Percentiles rank a stretch among this genome's conserved stretches.
phyloP scores from a whole-genome alignment of 1,140 invertebrate genomes.

The Drosophila nannoptera region DNA sequence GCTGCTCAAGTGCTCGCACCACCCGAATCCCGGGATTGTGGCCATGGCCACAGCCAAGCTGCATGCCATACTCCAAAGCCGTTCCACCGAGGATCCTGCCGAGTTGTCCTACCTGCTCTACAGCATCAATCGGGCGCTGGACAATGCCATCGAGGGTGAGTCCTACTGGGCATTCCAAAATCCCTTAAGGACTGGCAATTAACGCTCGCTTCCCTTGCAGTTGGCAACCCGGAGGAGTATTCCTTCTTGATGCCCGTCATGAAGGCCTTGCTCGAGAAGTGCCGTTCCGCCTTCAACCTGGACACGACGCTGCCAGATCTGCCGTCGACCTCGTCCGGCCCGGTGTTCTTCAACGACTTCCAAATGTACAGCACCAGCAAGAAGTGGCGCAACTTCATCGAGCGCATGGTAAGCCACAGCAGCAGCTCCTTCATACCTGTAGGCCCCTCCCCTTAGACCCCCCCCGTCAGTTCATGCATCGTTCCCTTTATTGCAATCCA shows the following conservation, averaged over 20 bases:
- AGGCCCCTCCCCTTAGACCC: too few species aligned
- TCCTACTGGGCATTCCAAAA: neutral
- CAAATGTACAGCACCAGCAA: conserved; percentile 81
- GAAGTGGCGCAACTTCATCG: conserved; percentile 83
- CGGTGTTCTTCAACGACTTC: conserved; percentile 84
- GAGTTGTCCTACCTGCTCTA: conserved; percentile 82
- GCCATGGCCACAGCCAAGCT: conserved; percentile 83
- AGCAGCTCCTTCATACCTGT: too few species aligned
- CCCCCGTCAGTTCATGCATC: too few species aligned
- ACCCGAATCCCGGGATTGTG: conserved; percentile 81
- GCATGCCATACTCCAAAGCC: conserved; percentile 82
- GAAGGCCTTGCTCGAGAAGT: conserved; percentile 83
- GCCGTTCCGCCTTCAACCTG: conserved; percentile 80
- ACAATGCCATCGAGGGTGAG: conserved; percentile 79
- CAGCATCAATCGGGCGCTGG: conserved; percentile 78
- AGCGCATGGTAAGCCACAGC: conserved; percentile 80
- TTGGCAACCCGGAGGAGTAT: conserved; percentile 81
- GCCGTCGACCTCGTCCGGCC: conserved; percentile 80
- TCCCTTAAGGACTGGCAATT: too few species aligned
- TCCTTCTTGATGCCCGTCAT: conserved; percentile 84
- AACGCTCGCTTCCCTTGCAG: conserved; percentile 54
- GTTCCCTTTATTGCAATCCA: neutral
- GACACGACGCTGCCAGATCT: conserved; percentile 81
- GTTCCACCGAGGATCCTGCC: conserved; percentile 80
- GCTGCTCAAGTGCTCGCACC: conserved; percentile 81